Evolutionary conservation across 2,888 invertebrate species (phyloP).

Genomic region (Dicycla oo): DNA sequence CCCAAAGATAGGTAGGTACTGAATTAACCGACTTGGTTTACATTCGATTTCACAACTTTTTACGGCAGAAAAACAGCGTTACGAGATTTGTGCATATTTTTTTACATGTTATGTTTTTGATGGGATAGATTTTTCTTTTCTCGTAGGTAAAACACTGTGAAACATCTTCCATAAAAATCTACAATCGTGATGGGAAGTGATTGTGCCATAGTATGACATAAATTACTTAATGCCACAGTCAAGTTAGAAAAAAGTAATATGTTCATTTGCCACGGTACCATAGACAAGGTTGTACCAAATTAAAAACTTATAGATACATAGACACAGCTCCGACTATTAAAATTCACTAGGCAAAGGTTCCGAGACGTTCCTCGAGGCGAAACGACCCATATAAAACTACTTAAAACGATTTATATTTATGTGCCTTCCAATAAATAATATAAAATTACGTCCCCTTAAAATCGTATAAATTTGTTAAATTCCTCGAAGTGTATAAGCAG

Average conservation of each 20-base stretch:
- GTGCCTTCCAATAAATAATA: slow-evolving; percentile 30
- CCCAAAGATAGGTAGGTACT: too few species aligned
- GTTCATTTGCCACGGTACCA: too few species aligned
- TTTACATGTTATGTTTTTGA: too few species aligned
- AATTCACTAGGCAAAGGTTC: neutral
- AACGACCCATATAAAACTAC: slow-evolving; percentile 14
- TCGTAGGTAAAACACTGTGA: too few species aligned
- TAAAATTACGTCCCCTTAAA: slow-evolving; percentile 50
- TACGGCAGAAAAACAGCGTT: too few species aligned
- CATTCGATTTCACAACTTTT: too few species aligned
- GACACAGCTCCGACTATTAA: neutral
- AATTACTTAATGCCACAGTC: neutral
- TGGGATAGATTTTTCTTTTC: neutral
- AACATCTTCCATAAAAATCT: neutral
- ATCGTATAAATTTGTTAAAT: slow-evolving; percentile 50
- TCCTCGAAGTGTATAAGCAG: slow-evolving; percentile 31
- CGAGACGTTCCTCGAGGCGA: neutral
- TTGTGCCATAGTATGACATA: too few species aligned
- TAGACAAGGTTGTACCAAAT: too few species aligned
- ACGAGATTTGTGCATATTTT: too few species aligned
- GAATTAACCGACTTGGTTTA: too few species aligned
- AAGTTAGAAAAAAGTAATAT: neutral
- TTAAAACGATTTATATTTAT: slow-evolving; percentile 17
- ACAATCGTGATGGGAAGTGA: neutral
- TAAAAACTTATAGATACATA: neutral